Evolutionary conservation across 2,113 vertebrate species (phyloP), one percentile per base, ranked within the genome.

Genomic region (Beaufortia kweichowensis): DNA sequence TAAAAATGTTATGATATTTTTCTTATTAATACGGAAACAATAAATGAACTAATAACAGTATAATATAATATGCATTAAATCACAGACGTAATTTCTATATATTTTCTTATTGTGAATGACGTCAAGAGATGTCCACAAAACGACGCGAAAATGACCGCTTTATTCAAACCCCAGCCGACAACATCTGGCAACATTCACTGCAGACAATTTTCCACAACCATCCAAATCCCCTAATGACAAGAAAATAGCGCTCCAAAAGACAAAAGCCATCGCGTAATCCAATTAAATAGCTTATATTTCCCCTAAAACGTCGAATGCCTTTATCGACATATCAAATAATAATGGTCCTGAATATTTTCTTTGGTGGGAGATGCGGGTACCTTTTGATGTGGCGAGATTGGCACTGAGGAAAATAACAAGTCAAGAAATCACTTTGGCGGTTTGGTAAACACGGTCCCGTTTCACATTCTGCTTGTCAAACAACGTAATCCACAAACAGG

Each of bases 401-500:
- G 76, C 75, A 55, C 63, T 68, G 78, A 87, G 75, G 82, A 80
- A 84, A 83, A 74, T 33, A 46, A 79, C 41, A 87, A 87, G 86
- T 86, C 84, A 77, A 84, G 77, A 73, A 86, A 80, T 86, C 84
- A 88, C 87, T 87, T 88, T 86, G 80, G 77, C 75, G 79, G 76
- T 90, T 84, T 83, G 83, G 68, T 74, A 83, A 87, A 88, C 79
- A 78, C 73, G 84, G 82, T 84, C 84, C 81, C 79, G 84, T 79
- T 88, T 90, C 85, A 90, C 88, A 90, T 91, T 89, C 85, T 91
- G 86, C 82, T 87, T 84, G 73, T 83, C 84, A 84, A 84, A 87
- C 79, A 73, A 83, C 82, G 83, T 93, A 93, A 92, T 93, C 92
- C 92, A 91, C 82, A 88, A 77, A 77, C 75, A 85, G 79, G 83